Percentiles rank a stretch among this genome's conserved stretches.
Evolutionary conservation across 23 tunicate species (phyloP).

Genomic region (Corella eumyota): DNA sequence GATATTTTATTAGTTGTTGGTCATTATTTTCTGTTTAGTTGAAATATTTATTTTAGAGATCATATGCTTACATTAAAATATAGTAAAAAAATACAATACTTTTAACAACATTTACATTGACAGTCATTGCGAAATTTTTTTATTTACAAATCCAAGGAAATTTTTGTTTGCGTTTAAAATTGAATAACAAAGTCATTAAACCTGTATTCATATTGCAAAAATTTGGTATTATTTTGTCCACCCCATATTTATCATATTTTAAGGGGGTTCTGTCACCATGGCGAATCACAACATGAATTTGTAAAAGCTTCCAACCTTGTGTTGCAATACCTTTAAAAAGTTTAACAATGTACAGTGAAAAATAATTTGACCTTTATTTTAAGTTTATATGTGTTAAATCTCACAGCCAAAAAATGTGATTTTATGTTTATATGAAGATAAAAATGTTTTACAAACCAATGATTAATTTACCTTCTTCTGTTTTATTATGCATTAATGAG

Average conservation of each 20-base stretch:
- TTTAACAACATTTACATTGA: background rate
- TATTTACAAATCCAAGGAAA: too few relatives aligned
- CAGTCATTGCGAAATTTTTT: too few relatives aligned
- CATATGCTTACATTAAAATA: background rate
- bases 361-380: too few relatives aligned
- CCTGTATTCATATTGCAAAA: slow-evolving; percentile 49
- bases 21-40: background rate
- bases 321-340: slow-evolving; percentile 7
- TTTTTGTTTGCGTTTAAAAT: too few relatives aligned
- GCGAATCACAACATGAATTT: slow-evolving; percentile 62
- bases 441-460: background rate
- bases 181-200: too few relatives aligned
- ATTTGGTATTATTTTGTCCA: slow-evolving; percentile 5
- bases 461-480: slow-evolving; percentile 26
- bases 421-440: too few relatives aligned
- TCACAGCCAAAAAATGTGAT: background rate
- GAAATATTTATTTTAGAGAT: background rate
- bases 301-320: slow-evolving; percentile 30
- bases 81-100: background rate
- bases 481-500: too few relatives aligned
- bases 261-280: slow-evolving; percentile 84
- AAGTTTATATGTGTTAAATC: too few relatives aligned
- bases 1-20: slow-evolving; percentile 1
- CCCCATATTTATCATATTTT: slow-evolving; percentile 10
- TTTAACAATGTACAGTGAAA: too few relatives aligned